Conservation (phyloP, 2,113 vertebrate genomes). For the Eubucco bourcierii region DNA sequence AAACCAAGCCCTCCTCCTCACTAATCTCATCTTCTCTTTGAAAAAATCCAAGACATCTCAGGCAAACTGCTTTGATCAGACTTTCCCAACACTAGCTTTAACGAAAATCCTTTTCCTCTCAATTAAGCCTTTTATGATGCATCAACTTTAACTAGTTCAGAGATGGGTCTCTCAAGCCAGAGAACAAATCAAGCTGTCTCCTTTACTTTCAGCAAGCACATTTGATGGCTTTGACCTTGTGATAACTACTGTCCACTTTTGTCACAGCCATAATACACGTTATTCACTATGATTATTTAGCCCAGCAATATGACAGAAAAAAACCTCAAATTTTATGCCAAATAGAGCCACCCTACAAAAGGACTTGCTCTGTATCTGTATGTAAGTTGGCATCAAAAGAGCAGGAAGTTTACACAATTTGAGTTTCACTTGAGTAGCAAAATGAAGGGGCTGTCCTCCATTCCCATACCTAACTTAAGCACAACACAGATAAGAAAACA, state of each 20-base stretch:
- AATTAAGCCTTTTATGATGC: not conserved
- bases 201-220: not conserved
- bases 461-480: not conserved
- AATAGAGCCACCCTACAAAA: not conserved
- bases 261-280: not conserved
- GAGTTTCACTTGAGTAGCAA: not conserved
- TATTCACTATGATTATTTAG: not conserved
- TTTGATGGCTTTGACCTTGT: not conserved
- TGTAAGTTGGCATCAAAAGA: not conserved
- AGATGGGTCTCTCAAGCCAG: constrained; percentile 4
- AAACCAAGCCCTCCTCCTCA: not conserved
- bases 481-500: not conserved
- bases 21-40: not conserved
- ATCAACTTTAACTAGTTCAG: not conserved
- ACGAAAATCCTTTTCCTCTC: constrained; percentile 2
- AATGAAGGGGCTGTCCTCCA: not conserved
- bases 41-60: not conserved
- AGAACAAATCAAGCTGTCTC: not conserved
- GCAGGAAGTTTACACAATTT: not conserved
- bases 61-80: not conserved
- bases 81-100: not conserved
- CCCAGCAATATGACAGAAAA: constrained; percentile 21
- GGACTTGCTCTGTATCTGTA: not conserved
- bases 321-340: not conserved
- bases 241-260: constrained; percentile 10